Base-by-base conservation (phyloP, 2,888 invertebrate species). In the Brassicogethes aeneus region DNA sequence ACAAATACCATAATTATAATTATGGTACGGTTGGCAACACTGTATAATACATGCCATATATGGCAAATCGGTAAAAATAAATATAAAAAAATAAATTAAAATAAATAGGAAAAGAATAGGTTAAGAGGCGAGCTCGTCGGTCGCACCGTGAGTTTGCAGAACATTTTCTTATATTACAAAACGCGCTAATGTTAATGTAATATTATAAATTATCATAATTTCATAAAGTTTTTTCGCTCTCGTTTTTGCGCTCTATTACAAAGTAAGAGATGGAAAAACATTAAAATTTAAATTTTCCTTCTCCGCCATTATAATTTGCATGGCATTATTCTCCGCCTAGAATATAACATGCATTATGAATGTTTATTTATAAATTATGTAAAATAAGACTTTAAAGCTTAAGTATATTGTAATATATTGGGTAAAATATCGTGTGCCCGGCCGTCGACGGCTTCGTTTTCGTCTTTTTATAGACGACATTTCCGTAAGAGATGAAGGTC, bases 281-380 rank as follows among this genome's bases (percentile, higher is more conserved):
- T 62, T 60, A 61, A 60, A 60, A 61, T 62, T 62, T 60, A 61
- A 61, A 62, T 61, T 60, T 60, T 58, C 58, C 56, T 60, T 58
- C 58, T 54, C 55, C 55, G 55, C 56, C 57, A 56, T 57, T 56
- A 59, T 58, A 62, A 64, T 64, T 64, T 64, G 62, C 64, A 64
- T 64, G 56, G 53, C 60, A 60, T 62, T 62, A 60, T 56, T 55
- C 56, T 46, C 53, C 51, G 54, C 57, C 61, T 60, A 56, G 59
- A 60, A 61, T 62, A 63, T 60, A 62, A 63, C 61, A 61, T 64
- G 61, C 65, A 65, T 66, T 67, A 66, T 66, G 66, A 66, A 67
- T 66, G 66, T 66, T 66, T 67, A 66, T 66, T 67, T 66, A 66
- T 65, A 65, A 66, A 67, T 66, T 67, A 67, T 67, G 67, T 62